Evolutionary conservation across 1,140 invertebrate genomes (phyloP).

Genomic region (Oncopeltus fasciatus): DNA sequence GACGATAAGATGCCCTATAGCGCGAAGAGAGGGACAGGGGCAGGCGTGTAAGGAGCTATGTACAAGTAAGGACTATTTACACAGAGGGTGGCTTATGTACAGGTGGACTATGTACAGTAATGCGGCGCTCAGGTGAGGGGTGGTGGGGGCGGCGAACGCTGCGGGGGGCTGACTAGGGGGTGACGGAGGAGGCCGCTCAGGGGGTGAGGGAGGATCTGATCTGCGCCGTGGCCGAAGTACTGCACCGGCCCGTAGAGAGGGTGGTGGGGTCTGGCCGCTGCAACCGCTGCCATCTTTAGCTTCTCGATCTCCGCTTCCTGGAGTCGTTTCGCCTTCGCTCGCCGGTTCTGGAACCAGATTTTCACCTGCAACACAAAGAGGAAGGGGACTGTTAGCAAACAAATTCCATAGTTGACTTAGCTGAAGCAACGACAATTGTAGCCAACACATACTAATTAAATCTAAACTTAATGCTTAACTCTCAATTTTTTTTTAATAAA

Average conservation of each 20-base stretch:
- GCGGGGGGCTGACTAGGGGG: constrained; percentile 10
- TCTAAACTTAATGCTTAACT: too few species aligned
- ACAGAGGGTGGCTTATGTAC: not conserved
- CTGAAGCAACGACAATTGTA: too few species aligned
- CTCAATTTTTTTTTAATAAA: too few species aligned
- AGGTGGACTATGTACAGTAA: not conserved
- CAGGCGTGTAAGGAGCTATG: too few species aligned
- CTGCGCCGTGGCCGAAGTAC: constrained; percentile 19
- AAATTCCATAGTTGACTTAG: too few species aligned
- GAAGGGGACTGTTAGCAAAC: not conserved
- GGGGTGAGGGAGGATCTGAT: constrained; percentile 1
- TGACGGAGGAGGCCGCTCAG: constrained; percentile 10
- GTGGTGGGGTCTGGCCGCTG: constrained; percentile 40
- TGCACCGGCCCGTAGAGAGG: constrained; percentile 32
- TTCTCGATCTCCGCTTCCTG: constrained; percentile 90
- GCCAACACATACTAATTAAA: too few species aligned
- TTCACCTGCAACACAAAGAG: constrained; percentile 54
- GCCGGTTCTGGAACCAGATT: constrained; percentile 95
- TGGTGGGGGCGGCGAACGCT: constrained; percentile 8
- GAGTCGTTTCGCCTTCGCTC: constrained; percentile 85
- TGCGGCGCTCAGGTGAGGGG: not conserved
- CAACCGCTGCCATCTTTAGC: constrained; percentile 59
- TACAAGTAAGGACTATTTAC: too few species aligned
- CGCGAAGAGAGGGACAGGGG: too few species aligned
- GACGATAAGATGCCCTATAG: too few species aligned